A percentile compares a stretch with the other conserved stretches of the same genome.
Conservation (phyloP, 1,140 invertebrate species). For the Apis florea region DNA sequence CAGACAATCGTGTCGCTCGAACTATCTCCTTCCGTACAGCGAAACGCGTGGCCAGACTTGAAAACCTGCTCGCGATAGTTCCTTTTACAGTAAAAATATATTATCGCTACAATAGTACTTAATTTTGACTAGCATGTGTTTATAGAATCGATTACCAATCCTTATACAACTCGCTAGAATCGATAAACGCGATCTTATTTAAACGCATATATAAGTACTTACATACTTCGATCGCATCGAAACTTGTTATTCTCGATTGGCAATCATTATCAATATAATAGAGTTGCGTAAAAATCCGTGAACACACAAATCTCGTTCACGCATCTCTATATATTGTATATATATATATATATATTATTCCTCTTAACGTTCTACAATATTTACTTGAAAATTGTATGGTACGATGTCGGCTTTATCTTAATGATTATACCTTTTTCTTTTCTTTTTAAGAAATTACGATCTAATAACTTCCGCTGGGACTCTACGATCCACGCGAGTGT, state of each 20-base stretch:
- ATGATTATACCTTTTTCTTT: slow-evolving; percentile 35
- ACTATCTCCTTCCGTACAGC: slow-evolving; percentile 6
- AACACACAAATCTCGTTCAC: slow-evolving; percentile 14
- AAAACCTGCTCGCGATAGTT: slow-evolving; percentile 53
- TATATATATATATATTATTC: neutral
- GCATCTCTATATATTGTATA: neutral
- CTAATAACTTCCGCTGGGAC: slow-evolving; percentile 25
- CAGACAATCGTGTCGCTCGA: neutral
- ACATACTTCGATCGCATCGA: neutral
- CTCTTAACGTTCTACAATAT: slow-evolving; percentile 34
- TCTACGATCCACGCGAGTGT: slow-evolving; percentile 19
- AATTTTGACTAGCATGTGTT: slow-evolving; percentile 73
- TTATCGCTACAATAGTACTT: slow-evolving; percentile 71
- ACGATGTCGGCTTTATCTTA: slow-evolving; percentile 48
- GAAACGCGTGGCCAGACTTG: slow-evolving; percentile 47
- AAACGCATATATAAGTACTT: neutral
- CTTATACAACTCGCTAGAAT: neutral
- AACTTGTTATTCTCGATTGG: neutral
- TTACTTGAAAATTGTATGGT: slow-evolving; percentile 38
- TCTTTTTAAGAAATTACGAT: slow-evolving; percentile 38
- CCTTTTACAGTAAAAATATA: slow-evolving; percentile 73
- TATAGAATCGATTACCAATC: slow-evolving; percentile 65
- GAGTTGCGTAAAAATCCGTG: slow-evolving; percentile 4
- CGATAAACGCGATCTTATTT: slow-evolving; percentile 2
- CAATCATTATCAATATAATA: slow-evolving; percentile 16